Conservation (phyloP, 2,888 invertebrate species). For the Sympetrum striolatum region DNA sequence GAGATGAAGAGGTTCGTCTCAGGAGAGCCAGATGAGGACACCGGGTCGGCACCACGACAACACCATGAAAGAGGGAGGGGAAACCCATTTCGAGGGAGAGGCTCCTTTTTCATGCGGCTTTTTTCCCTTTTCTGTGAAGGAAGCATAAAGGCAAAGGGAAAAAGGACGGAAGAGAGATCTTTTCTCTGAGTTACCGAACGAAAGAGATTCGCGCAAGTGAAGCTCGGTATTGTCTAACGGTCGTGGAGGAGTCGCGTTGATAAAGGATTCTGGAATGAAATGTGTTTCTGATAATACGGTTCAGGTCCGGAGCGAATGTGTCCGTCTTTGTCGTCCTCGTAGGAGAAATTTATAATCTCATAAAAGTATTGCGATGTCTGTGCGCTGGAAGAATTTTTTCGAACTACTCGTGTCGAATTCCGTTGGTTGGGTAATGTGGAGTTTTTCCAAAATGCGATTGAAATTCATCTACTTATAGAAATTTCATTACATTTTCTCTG, state of each 20-base stretch:
- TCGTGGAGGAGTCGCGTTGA: neutral
- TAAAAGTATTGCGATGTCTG: no score
- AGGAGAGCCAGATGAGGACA: conserved; percentile 9
- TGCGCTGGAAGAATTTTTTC: no score
- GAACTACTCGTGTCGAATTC: no score
- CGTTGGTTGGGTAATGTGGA: no score
- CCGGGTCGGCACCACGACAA: neutral
- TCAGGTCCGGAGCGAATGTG: no score
- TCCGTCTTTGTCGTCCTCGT: no score
- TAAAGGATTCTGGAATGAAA: neutral
- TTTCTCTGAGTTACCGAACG: neutral
- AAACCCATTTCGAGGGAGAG: neutral
- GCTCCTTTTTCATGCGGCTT: neutral
- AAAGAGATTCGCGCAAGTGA: neutral
- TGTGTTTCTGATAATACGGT: neutral
- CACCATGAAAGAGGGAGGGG: neutral
- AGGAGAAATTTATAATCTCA: no score
- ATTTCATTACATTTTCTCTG: no score
- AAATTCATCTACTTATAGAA: no score
- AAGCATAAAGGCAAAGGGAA: neutral
- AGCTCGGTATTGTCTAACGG: neutral
- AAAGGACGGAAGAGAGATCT: neutral
- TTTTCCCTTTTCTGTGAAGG: neutral
- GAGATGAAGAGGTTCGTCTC: neutral
- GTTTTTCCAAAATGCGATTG: no score